phyloP scores from a whole-genome alignment of 1,140 invertebrate species.

The Charaxes varanes region DNA sequence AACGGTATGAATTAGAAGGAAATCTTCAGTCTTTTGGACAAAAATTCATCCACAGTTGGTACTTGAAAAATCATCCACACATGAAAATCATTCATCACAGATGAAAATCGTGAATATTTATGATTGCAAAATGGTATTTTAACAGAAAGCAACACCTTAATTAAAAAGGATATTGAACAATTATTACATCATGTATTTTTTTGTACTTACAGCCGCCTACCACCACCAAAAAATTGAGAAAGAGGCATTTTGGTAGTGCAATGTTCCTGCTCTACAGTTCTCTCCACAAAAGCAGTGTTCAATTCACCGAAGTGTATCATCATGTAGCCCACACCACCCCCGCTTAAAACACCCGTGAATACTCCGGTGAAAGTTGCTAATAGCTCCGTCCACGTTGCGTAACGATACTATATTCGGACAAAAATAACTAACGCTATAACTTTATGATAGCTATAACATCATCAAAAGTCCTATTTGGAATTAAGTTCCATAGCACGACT shows the following conservation, averaged over 20 bases:
- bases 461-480: too few relatives aligned
- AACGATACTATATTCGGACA: conserved; percentile 56
- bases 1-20: too few relatives aligned
- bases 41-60: too few relatives aligned
- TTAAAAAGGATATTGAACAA: background rate
- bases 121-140: background rate
- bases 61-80: too few relatives aligned
- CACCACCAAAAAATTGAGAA: conserved; percentile 69
- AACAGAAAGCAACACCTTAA: too few relatives aligned
- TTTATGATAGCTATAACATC: too few relatives aligned
- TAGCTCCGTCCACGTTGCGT: conserved; percentile 54
- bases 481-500: too few relatives aligned
- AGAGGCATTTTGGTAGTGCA: conserved; percentile 66
- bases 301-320: conserved; percentile 83
- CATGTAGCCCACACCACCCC: conserved; percentile 76
- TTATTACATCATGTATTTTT: background rate
- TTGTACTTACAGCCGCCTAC: conserved; percentile 74
- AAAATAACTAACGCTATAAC: background rate
- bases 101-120: too few relatives aligned
- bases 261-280: conserved; percentile 46
- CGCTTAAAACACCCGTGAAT: conserved; percentile 51
- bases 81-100: too few relatives aligned
- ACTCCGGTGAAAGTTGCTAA: conserved; percentile 49
- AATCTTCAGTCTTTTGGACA: too few relatives aligned
- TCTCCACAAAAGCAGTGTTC: conserved; percentile 78